Evolutionary conservation across 2,888 invertebrate species (phyloP).

Genomic region (Eudemis profundana): DNA sequence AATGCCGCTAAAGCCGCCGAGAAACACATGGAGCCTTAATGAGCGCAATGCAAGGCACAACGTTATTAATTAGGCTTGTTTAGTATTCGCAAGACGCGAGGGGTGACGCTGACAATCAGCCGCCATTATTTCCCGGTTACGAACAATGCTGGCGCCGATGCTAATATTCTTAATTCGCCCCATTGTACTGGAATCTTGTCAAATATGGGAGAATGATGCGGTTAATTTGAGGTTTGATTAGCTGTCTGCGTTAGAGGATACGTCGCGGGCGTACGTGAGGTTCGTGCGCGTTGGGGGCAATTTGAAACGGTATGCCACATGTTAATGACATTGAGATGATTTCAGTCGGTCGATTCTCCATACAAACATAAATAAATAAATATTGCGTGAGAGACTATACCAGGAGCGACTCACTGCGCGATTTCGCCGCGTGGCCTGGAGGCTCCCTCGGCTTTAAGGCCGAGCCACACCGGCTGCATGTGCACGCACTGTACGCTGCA

Average conservation of each 20-base stretch:
- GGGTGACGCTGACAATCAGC: constrained; percentile 67
- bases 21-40: constrained; percentile 38
- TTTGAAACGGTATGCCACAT: neutral
- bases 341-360: too few species aligned
- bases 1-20: constrained; percentile 18
- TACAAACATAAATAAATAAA: too few species aligned
- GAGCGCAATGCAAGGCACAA: constrained; percentile 34
- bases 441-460: too few species aligned
- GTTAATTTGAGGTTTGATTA: constrained; percentile 35
- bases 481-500: too few species aligned
- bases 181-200: constrained; percentile 40
- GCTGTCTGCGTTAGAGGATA: constrained; percentile 1
- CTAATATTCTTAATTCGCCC: constrained; percentile 53
- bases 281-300: neutral
- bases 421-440: too few species aligned
- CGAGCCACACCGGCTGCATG: too few species aligned
- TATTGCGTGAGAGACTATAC: too few species aligned
- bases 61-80: constrained; percentile 50
- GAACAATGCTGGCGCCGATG: constrained; percentile 66
- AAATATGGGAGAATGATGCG: constrained; percentile 37
- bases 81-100: constrained; percentile 66
- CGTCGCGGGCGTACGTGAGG: neutral
- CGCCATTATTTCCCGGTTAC: constrained; percentile 71
- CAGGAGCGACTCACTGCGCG: too few species aligned
- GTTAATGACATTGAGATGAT: too few species aligned